Evolutionary conservation across 2,888 invertebrate genomes (phyloP).

Genomic region (Venusia cambrica): DNA sequence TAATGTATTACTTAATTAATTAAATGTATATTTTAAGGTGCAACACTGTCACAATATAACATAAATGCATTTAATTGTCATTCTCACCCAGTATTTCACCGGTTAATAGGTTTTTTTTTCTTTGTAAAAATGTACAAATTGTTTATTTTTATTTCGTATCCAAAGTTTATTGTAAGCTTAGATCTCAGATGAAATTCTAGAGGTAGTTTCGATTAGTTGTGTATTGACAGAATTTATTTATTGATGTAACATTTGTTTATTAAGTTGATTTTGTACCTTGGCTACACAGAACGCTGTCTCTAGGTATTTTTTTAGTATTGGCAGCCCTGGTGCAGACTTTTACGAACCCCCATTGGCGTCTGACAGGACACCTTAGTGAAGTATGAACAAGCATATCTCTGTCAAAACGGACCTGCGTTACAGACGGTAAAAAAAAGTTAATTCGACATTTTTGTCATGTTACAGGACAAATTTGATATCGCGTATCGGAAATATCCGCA

Average conservation of each 20-base stretch:
- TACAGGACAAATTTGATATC: too few species aligned
- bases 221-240: slow-evolving; percentile 76
- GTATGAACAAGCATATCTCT: too few species aligned
- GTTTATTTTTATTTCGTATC: slow-evolving; percentile 62
- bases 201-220: slow-evolving; percentile 62
- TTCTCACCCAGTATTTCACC: slow-evolving; percentile 54
- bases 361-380: too few species aligned
- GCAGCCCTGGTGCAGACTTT: too few species aligned
- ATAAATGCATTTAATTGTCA: slow-evolving; percentile 46
- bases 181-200: slow-evolving; percentile 75
- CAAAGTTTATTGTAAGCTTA: slow-evolving; percentile 79
- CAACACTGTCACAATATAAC: slow-evolving; percentile 55
- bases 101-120: slow-evolving; percentile 37
- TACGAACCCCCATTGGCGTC: too few species aligned
- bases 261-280: slow-evolving; percentile 55
- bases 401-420: not conserved
- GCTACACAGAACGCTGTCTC: slow-evolving; percentile 16
- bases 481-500: too few species aligned
- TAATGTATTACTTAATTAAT: slow-evolving; percentile 62
- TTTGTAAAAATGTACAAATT: slow-evolving; percentile 76
- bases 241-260: slow-evolving; percentile 62
- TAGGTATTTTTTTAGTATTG: too few species aligned
- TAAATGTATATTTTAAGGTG: slow-evolving; percentile 55
- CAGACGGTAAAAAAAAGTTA: too few species aligned
- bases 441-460: too few species aligned